These are phyloP conservation scores for Erynnis tages DNA, from an alignment of 2,888 invertebrate genomes.

Conservation along the genomic window DNA sequence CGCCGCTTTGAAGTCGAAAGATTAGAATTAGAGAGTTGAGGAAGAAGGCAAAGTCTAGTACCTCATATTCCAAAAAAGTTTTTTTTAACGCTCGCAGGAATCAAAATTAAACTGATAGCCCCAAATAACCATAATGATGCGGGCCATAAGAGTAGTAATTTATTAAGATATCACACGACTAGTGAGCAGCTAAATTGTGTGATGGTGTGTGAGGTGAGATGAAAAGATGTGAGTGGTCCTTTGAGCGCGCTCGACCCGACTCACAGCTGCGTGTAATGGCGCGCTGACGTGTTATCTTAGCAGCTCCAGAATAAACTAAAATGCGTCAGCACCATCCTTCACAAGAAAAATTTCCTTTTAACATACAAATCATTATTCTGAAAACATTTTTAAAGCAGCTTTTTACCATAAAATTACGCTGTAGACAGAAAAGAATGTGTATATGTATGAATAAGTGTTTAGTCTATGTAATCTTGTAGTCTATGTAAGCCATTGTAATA, in stretches of 20 bases:
- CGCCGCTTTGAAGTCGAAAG: conserved; percentile 21
- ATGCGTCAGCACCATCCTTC: conserved; percentile 4
- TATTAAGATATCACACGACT: conserved; percentile 17
- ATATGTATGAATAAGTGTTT: no score
- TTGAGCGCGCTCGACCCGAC: conserved; percentile 17
- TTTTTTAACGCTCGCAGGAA: not conserved
- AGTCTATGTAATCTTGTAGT: not conserved
- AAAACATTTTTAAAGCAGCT: not conserved
- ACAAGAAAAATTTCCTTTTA: conserved; percentile 3
- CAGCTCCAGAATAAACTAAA: conserved; percentile 14
- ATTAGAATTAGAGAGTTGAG: conserved; percentile 18
- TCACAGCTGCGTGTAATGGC: conserved; percentile 24
- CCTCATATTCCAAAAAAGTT: no score
- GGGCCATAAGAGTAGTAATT: conserved; percentile 8
- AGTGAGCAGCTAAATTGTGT: conserved; percentile 24
- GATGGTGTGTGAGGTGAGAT: conserved; percentile 23
- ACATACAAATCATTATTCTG: not conserved
- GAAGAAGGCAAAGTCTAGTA: no score
- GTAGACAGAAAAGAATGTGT: no score
- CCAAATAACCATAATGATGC: no score
- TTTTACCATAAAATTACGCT: no score
- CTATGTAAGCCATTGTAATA: not conserved
- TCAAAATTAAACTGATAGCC: no score
- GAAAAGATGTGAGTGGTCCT: conserved; percentile 25
- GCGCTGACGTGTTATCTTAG: conserved; percentile 22